These are phyloP conservation scores for Scaptomyza flava DNA, from an alignment of 2,888 invertebrate genomes.

Conservation along the genomic window DNA sequence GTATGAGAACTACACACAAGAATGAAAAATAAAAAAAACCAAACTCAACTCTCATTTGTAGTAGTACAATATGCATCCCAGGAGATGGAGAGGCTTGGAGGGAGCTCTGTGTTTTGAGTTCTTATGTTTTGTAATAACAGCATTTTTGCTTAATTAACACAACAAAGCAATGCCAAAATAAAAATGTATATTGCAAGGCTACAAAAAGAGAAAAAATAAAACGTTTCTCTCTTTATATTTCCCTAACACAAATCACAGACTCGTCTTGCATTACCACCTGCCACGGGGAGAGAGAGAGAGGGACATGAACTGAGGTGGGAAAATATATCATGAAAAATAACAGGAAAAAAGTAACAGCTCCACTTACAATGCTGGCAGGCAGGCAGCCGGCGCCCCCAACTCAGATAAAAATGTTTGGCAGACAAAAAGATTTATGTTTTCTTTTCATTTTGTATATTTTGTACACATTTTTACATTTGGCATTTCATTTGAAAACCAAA, in stretches of 20 bases:
- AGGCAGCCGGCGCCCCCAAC: slow-evolving; percentile 7
- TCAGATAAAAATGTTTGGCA: slow-evolving; percentile 26
- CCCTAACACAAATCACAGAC: slow-evolving; percentile 29
- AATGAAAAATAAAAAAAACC: slow-evolving; percentile 4
- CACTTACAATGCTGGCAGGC: slow-evolving; percentile 41
- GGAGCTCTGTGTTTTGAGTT: slow-evolving; percentile 10
- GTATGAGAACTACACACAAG: slow-evolving; percentile 10
- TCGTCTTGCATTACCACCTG: slow-evolving; percentile 65
- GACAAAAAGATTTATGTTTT: slow-evolving; percentile 70
- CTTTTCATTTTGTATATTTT: slow-evolving; percentile 55
- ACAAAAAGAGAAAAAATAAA: slow-evolving; percentile 22
- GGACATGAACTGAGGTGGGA: slow-evolving; percentile 38
- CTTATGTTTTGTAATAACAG: slow-evolving; percentile 61
- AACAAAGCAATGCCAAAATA: slow-evolving; percentile 71
- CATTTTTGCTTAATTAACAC: slow-evolving; percentile 80
- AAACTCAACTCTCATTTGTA: slow-evolving; percentile 24
- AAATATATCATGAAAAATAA: slow-evolving; percentile 33
- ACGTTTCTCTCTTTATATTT: slow-evolving; percentile 30
- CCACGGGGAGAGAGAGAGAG: not conserved
- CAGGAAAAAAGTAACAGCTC: slow-evolving; percentile 16
- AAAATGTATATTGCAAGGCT: slow-evolving; percentile 39
- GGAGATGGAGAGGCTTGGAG: slow-evolving; percentile 24
- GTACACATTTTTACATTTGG: slow-evolving; percentile 32
- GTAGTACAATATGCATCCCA: slow-evolving; percentile 24
- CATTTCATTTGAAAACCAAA: slow-evolving; percentile 50